Conservation (phyloP, 2,113 vertebrate genomes). For the Paratilapia polleni region DNA sequence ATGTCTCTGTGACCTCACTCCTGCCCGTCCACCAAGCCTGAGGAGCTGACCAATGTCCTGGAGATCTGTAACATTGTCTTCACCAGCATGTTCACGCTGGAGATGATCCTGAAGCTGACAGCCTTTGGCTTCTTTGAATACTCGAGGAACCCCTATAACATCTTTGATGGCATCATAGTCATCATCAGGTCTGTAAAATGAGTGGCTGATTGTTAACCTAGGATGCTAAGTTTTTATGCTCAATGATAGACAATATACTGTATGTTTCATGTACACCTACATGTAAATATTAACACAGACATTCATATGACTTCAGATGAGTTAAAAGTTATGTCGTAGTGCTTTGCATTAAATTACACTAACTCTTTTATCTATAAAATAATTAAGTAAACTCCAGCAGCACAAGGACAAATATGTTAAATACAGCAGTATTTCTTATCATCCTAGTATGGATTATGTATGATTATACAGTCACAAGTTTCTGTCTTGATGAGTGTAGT, state of each 20-base stretch:
- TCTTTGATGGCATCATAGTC: constrained; percentile 97
- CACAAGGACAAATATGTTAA: not conserved
- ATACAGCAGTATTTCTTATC: not conserved
- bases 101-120: constrained; percentile 97
- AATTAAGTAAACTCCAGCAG: too few species aligned
- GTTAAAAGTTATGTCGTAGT: too few species aligned
- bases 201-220: not conserved
- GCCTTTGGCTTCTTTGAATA: constrained; percentile 97
- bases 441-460: not conserved
- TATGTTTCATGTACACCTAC: too few species aligned
- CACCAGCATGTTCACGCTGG: constrained; percentile 98
- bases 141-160: constrained; percentile 96
- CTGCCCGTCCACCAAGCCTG: constrained; percentile 81
- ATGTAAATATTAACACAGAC: too few species aligned
- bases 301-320: too few species aligned
- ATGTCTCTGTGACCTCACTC: not conserved
- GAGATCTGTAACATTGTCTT: constrained; percentile 99
- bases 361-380: too few species aligned
- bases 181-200: constrained; percentile 91
- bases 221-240: too few species aligned
- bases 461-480: not conserved
- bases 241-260: not conserved
- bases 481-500: not conserved
- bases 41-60: constrained; percentile 95
- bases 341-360: too few species aligned